Evolutionary conservation across 2,113 vertebrate genomes (phyloP).

Genomic region (Chaetodon trifascialis): DNA sequence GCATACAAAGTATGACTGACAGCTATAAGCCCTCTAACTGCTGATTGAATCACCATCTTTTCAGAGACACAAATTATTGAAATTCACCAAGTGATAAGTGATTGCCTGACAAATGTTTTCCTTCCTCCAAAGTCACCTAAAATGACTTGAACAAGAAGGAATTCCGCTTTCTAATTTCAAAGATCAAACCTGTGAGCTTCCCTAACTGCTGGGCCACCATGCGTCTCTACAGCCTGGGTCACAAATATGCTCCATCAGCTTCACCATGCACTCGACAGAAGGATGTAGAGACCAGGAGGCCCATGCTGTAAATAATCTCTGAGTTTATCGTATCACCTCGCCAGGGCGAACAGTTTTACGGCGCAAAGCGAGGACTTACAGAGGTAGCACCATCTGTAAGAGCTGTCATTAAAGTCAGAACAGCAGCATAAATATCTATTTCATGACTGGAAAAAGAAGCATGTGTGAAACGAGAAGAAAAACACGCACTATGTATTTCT

Average conservation of each 20-base stretch:
- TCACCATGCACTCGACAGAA: slow-evolving; percentile 1
- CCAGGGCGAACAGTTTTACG: slow-evolving; percentile 27
- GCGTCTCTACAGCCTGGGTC: slow-evolving; percentile 4
- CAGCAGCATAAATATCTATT: slow-evolving; percentile 37
- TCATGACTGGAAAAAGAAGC: slow-evolving; percentile 46
- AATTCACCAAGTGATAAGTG: slow-evolving; percentile 18
- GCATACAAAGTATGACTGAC: slow-evolving; percentile 66
- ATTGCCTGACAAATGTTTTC: slow-evolving; percentile 16
- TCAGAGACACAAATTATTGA: slow-evolving; percentile 37
- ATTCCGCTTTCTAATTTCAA: neutral
- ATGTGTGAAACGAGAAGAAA: neutral
- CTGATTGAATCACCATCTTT: slow-evolving; percentile 45
- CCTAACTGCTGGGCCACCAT: neutral
- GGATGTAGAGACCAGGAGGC: neutral
- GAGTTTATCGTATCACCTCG: slow-evolving; percentile 13
- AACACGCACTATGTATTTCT: slow-evolving; percentile 25
- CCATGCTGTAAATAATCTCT: slow-evolving; percentile 25
- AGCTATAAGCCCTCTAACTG: slow-evolving; percentile 47
- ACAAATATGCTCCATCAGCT: slow-evolving; percentile 3
- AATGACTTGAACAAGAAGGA: neutral
- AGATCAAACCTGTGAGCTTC: slow-evolving; percentile 21
- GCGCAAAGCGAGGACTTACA: slow-evolving; percentile 2
- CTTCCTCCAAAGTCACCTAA: slow-evolving; percentile 8
- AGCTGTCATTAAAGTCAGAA: slow-evolving; percentile 31
- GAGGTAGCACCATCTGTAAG: slow-evolving; percentile 21